Conservation (phyloP, 2,888 invertebrate species). For the Scaptomyza parva region DNA sequence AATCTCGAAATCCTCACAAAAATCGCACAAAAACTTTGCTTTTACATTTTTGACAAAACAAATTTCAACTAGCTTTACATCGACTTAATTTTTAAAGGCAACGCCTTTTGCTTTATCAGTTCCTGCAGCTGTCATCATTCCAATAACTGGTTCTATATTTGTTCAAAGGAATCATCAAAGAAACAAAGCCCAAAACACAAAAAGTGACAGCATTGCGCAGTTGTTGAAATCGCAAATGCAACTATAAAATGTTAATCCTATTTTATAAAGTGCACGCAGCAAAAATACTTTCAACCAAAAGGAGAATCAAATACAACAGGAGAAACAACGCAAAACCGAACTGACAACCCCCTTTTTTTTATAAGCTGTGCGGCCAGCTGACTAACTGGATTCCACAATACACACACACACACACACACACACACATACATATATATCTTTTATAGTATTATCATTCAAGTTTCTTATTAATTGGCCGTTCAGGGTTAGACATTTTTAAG, state of each 20-base stretch:
- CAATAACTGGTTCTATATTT: constrained; percentile 69
- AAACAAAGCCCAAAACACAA: constrained; percentile 18
- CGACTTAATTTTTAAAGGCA: constrained; percentile 19
- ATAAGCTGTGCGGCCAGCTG: constrained; percentile 44
- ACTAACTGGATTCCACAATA: constrained; percentile 58
- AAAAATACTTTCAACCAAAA: constrained; percentile 43
- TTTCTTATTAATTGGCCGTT: constrained; percentile 48
- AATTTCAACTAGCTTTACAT: constrained; percentile 7
- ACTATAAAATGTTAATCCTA: constrained; percentile 78
- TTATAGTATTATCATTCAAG: constrained; percentile 18
- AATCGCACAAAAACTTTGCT: not conserved
- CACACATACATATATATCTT: not conserved
- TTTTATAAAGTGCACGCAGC: constrained; percentile 76
- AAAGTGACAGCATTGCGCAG: constrained; percentile 48
- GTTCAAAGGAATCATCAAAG: constrained; percentile 19
- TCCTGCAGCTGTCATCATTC: constrained; percentile 76
- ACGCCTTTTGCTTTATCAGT: constrained; percentile 23
- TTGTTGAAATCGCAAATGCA: constrained; percentile 46
- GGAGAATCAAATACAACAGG: constrained; percentile 15
- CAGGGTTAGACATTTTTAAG: constrained; percentile 47
- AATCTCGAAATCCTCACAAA: not conserved
- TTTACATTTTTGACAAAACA: constrained; percentile 1
- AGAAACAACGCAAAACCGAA: constrained; percentile 14
- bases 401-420: too few species aligned
- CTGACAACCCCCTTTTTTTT: constrained; percentile 44